Base-by-base conservation (phyloP, 2,888 invertebrate genomes). In the Seira ritae region DNA sequence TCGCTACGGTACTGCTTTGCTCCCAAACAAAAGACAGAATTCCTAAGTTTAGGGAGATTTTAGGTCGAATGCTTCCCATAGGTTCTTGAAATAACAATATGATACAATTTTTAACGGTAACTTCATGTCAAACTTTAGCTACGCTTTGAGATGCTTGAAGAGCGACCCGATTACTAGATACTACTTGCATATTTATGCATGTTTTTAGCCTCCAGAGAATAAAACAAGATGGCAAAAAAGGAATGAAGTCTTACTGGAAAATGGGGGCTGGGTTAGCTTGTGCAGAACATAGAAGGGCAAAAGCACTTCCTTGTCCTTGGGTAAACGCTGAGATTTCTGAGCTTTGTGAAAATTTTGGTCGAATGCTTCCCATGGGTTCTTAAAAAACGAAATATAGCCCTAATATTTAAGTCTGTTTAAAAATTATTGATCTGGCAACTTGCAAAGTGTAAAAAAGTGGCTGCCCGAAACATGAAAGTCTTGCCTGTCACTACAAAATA, bases 261-360 rank as follows among this genome's bases (percentile, higher is more conserved):
- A 91, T 89, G 85, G 93, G 93, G 75, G 92, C 91, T 46, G 93
- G 93, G 87, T 91, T 93, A 86, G 92, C 93, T 90, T 93, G 93
- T 62, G 92, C 92, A 88, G 92, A 92, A 89, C 93, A 93, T 68
- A 92, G 89, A 50, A 93, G 75, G 22, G 88, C 87, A 71, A 89
- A 87, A 42, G 85, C 82, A n/a, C 84, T 55, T 42, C 85, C 86
- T 31, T 86, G 84, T 22, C 83, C 87, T 68, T 88, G 77, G 19
- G 85, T 85, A 80, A 88, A 87, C 24, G 85, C 87, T 67, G 87
- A 84, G 10, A 15, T 46, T 70, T 46, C 66, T 3, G 66, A 66
- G 17, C 22, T 66, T 15, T 66, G 66, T 66, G 24, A 20, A 66
- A 66, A 23, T 20, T 20, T 66, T 4, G 66, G 24, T 20, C 24